These are phyloP conservation scores for Lissonota sp. DNA, from an alignment of 2,888 invertebrate species.

Conservation along the genomic window DNA sequence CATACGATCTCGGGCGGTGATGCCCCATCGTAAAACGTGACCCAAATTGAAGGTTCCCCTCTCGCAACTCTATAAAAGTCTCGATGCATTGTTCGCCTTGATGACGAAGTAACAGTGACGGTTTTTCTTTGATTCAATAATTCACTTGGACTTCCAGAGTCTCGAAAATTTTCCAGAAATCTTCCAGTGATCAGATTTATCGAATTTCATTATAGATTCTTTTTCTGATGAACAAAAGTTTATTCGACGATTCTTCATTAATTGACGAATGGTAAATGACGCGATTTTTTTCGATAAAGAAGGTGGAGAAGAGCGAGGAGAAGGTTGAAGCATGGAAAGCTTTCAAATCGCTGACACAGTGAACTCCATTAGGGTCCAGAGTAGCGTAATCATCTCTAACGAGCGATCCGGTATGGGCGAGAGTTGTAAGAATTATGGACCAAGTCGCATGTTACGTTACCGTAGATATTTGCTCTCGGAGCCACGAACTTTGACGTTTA, in stretches of 20 bases:
- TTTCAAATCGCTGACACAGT: constrained; percentile 13
- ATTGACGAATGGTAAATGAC: background rate
- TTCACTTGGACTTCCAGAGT: background rate
- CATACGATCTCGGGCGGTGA: constrained; percentile 5
- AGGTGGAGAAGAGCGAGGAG: background rate
- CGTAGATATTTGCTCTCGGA: constrained; percentile 16
- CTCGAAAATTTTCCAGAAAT: no score
- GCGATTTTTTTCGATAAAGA: background rate
- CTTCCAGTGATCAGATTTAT: no score
- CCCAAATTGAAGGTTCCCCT: constrained; percentile 35
- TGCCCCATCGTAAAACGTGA: constrained; percentile 28
- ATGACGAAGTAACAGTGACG: constrained; percentile 1
- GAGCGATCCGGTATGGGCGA: constrained; percentile 35
- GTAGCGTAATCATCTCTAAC: constrained; percentile 32
- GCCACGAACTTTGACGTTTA: constrained; percentile 2
- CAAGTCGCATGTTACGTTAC: background rate
- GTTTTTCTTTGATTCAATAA: constrained; percentile 31
- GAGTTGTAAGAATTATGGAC: constrained; percentile 10
- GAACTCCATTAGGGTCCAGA: constrained; percentile 29
- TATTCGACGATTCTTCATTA: background rate
- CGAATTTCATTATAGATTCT: background rate
- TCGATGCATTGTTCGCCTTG: background rate
- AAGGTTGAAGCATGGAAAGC: background rate
- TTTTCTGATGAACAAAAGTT: constrained; percentile 2
- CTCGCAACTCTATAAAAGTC: background rate